A percentile compares a stretch with the other conserved stretches of the same genome.
Evolutionary conservation across 2,113 vertebrate species (phyloP).

Genomic region (Desmodus rotundus): DNA sequence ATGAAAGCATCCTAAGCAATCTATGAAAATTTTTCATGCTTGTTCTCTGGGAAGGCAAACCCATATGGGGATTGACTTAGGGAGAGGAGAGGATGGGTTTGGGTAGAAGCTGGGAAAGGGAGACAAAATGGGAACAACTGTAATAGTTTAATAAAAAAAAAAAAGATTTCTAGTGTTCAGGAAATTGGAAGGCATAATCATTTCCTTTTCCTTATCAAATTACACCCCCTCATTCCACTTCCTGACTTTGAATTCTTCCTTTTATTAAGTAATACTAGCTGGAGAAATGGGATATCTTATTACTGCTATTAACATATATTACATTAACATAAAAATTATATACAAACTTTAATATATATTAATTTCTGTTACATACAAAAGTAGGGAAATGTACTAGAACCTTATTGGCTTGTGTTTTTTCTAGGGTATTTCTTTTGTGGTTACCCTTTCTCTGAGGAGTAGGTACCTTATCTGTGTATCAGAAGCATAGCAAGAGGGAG

Average conservation of each 20-base stretch:
- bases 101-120: too few species aligned
- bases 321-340: not conserved
- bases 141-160: too few species aligned
- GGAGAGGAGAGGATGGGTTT: too few species aligned
- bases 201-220: not conserved
- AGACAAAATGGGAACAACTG: too few species aligned
- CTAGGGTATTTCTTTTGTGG: not conserved
- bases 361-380: not conserved
- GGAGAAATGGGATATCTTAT: not conserved
- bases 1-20: not conserved
- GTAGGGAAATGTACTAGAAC: not conserved
- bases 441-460: not conserved
- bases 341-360: not conserved
- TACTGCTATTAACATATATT: not conserved
- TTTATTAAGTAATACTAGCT: not conserved
- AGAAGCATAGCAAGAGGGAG: not conserved
- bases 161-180: not conserved
- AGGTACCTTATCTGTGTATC: not conserved
- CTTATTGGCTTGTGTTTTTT: not conserved
- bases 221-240: not conserved
- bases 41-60: not conserved
- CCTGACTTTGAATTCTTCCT: not conserved
- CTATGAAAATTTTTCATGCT: not conserved
- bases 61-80: too few species aligned
- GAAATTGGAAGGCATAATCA: not conserved